Evolutionary conservation across 2,888 invertebrate genomes (phyloP), one percentile per base, ranked within the genome.

Genomic region (Andrena marginata): DNA sequence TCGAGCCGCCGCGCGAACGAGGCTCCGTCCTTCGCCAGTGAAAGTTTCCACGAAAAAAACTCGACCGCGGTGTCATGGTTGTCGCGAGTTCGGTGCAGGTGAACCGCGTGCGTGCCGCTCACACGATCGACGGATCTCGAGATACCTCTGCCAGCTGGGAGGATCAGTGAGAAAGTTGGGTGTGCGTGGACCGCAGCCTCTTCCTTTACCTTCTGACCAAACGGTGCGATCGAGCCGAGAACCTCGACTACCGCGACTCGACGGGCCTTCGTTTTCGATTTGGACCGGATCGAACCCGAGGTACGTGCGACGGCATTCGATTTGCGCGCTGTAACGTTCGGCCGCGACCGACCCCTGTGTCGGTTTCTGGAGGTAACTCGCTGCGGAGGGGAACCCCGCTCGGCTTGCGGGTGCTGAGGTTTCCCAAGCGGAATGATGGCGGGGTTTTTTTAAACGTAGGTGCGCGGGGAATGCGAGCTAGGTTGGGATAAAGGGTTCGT

Each of bases 51-150:
- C 51, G 29, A 31, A 31, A 68, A 31, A 54, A 54, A 20, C 31
- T 56, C 65, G 31, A 48, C 8, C 59, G 35, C 48, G 79, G 80
- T 42, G 42, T 63, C 72, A 80, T 80, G 80, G 67, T 63, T 63
- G 31, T 65, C 79, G 80, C 62, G 80, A 63, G 71, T 79, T 79
- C 62, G 80, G 80, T 72, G 80, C 80, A 49, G 80, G 80, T 80
- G 80, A 80, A 68, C 80, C 80, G 80, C 80, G 80, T 72, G 80
- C 80, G 80, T 72, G 80, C 42, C 42, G 16, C 78, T 29, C 80
- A 51, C 70, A 42, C 60, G 78, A 70, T 54, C 48, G 42, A 33
- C 23, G 70, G 70, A 67, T 80, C 62, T 51, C 49, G 13, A 74
- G 51, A 51, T 26, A 54, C n/a, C 35, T 10, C 35, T 31, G 49